A percentile compares a stretch with the other conserved stretches of the same genome.
These are phyloP conservation scores for Haliclona indistincta DNA, from an alignment of 37 sponge, comb jelly and placozoan genomes.

Conservation along the genomic window DNA sequence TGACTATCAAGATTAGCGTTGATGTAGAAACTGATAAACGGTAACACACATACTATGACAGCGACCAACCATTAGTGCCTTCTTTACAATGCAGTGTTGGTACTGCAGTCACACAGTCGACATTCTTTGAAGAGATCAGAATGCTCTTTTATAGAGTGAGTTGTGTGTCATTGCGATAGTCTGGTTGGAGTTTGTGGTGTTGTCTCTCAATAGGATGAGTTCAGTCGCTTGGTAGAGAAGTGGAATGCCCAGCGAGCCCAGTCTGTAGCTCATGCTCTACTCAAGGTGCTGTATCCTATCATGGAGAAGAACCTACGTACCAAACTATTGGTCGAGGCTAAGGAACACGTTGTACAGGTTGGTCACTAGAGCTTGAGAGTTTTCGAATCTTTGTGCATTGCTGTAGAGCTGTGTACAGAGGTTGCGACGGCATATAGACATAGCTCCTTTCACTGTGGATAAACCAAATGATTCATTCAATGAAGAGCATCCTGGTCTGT, in stretches of 20 bases:
- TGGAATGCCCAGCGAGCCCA: conserved; percentile 95
- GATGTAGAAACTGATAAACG: conserved; percentile 58
- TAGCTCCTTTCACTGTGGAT: conserved; percentile 56
- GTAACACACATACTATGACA: neutral
- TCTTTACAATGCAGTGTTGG: neutral
- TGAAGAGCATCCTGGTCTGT: conserved; percentile 28
- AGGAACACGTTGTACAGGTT: conserved; percentile 86
- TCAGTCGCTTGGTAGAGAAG: conserved; percentile 83
- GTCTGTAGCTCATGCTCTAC: conserved; percentile 78
- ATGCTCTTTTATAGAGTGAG: conserved; percentile 82
- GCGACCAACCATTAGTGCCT: neutral
- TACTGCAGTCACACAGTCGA: conserved; percentile 18
- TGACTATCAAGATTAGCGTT: conserved; percentile 67
- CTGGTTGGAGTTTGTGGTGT: neutral
- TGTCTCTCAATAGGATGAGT: conserved; percentile 73
- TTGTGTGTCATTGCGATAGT: neutral
- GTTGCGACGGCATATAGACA: conserved; percentile 70
- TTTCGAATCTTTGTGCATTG: neutral
- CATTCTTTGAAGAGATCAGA: conserved; percentile 90
- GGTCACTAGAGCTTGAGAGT: neutral
- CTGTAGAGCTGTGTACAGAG: conserved; percentile 60
- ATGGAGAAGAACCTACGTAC: conserved; percentile 83
- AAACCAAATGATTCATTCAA: conserved; percentile 1
- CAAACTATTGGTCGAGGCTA: conserved; percentile 82
- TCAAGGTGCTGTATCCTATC: conserved; percentile 87